Evolutionary conservation across 2,888 invertebrate genomes (phyloP).

Genomic region (Dasypolia templi): DNA sequence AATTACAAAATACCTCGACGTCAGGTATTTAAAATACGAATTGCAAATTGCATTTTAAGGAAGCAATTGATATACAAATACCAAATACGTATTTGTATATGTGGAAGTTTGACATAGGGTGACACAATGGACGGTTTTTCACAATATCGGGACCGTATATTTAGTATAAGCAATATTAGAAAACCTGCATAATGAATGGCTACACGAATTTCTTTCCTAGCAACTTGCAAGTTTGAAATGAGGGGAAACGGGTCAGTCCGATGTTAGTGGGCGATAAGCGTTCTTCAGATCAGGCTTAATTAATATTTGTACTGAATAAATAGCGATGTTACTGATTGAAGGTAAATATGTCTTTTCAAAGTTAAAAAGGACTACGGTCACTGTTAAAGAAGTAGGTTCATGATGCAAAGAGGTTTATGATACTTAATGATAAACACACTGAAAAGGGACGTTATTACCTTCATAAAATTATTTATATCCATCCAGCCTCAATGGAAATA

Average conservation of each 20-base stretch:
- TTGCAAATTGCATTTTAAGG: too few species aligned
- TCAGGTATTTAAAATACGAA: too few species aligned
- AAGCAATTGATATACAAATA: too few species aligned
- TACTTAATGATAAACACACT: constrained; percentile 4
- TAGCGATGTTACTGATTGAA: neutral
- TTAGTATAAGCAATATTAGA: constrained; percentile 2
- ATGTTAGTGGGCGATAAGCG: constrained; percentile 16
- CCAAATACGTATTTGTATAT: too few species aligned
- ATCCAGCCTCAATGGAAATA: constrained; percentile 25
- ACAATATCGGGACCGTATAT: neutral
- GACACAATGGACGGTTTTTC: too few species aligned
- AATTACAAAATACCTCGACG: too few species aligned
- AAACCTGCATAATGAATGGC: neutral
- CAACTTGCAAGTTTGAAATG: constrained; percentile 34
- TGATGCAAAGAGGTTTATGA: neutral
- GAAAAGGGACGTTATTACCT: constrained; percentile 9
- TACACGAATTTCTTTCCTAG: constrained; percentile 16
- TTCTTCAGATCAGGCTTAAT: neutral
- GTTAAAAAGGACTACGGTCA: neutral
- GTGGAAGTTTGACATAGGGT: too few species aligned
- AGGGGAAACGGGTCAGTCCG: constrained; percentile 27
- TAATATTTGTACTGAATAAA: neutral
- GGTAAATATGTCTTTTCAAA: neutral
- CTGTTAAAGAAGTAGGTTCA: neutral
- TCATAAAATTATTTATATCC: constrained; percentile 4